Evolutionary conservation across 1,140 invertebrate genomes (phyloP), one percentile per base, ranked within the genome.

Genomic region (Lepidurus apus): DNA sequence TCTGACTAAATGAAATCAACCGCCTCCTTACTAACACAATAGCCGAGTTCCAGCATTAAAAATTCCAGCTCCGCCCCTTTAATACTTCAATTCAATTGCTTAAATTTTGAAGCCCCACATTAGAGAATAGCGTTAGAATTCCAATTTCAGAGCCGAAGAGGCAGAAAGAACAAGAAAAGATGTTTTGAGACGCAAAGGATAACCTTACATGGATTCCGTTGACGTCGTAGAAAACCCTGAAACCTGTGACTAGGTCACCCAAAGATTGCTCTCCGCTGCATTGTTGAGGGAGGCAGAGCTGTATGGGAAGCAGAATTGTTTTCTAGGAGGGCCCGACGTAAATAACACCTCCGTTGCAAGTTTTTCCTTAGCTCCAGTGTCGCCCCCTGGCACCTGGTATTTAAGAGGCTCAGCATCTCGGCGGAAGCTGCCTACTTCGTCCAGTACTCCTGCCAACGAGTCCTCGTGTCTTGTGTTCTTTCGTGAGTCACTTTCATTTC

Each of bases 281-380:
- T 65, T 65, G 53, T 21, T 65, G n/a, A 65, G 21, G 17, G 53
- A 65, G n/a, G 53, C 21, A 1, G 53, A 21, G 8, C 53, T 65
- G 7, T 1, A 65, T 21, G 53, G 53, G 17, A 13, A 65, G 53
- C 53, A 17, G 21, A 65, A 21, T 65, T 65, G 21, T 65, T 65
- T 65, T 65, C 53, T 65, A 34, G 53, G 53, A 65, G 21, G 17
- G 53, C 4, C n/a, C 53, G 53, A n/a, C 53, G n/a, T 65, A 65
- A 65, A 65, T 65, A 65, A 65, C 53, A 65, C 53, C 53, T 65
- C 53, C 53, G 53, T 65, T 65, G 4, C 13, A 65, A 65, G 53
- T 11, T 65, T 65, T 65, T 21, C 10, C 53, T 65, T 1, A 21
- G 17, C 13, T 7, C 53, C 53, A 65, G 53, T 65, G 53, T 65